Evolutionary conservation across 1,140 invertebrate species (phyloP).

Genomic region (Cotesia typhae): DNA sequence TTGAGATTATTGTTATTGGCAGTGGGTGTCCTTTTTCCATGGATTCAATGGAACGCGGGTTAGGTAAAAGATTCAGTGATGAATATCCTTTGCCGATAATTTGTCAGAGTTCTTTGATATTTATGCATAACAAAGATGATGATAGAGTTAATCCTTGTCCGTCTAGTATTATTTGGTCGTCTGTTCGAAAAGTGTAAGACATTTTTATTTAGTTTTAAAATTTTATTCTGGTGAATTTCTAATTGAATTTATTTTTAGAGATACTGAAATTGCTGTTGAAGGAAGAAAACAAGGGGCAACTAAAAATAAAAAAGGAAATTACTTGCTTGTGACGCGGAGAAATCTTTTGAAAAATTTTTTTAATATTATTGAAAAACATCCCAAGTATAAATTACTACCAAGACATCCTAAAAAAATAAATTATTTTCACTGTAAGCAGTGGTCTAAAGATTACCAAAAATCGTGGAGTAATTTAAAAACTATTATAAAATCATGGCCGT

Average conservation of each 20-base stretch:
- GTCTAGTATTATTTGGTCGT: slow-evolving; percentile 71
- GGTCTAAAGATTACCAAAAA: slow-evolving; percentile 51
- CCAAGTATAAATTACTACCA: slow-evolving; percentile 29
- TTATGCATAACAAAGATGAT: slow-evolving; percentile 60
- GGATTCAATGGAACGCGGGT: slow-evolving; percentile 73
- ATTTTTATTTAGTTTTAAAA: slow-evolving; percentile 17
- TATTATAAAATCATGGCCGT: slow-evolving; percentile 52
- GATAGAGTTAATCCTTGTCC: slow-evolving; percentile 66
- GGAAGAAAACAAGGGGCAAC: slow-evolving; percentile 84
- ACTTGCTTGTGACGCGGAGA: slow-evolving; percentile 72
- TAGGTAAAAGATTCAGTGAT: slow-evolving; percentile 65
- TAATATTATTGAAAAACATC: slow-evolving; percentile 58
- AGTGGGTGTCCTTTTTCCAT: slow-evolving; percentile 72
- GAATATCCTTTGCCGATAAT: slow-evolving; percentile 53
- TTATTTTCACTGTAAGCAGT: slow-evolving; percentile 57
- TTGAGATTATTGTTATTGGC: slow-evolving; percentile 78
- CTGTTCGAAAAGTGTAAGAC: slow-evolving; percentile 58
- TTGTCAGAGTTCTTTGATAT: slow-evolving; percentile 52
- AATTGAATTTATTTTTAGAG: slow-evolving; percentile 56
- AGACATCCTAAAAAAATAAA: slow-evolving; percentile 59
- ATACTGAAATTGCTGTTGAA: slow-evolving; percentile 78
- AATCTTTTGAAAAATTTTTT: slow-evolving; percentile 71
- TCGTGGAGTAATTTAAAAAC: slow-evolving; percentile 49
- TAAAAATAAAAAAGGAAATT: slow-evolving; percentile 72
- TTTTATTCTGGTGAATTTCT: neutral